Evolutionary conservation across 1,140 invertebrate species (phyloP), one percentile per base, ranked within the genome.

Genomic region (Sweltsa coloradensis): DNA sequence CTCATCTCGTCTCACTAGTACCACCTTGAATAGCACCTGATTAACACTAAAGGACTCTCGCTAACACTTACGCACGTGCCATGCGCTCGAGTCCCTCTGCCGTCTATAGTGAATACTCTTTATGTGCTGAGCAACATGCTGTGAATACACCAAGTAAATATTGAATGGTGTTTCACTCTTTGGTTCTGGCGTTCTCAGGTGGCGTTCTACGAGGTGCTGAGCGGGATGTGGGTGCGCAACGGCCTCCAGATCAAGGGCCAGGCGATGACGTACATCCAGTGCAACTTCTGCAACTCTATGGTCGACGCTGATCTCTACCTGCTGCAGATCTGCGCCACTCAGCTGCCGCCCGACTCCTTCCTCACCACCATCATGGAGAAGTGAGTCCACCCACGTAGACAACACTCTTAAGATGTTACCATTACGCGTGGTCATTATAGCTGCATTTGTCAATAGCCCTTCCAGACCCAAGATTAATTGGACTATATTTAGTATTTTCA

Each of bases 231-330:
- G 94, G 88, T 97, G 22, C 75, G 93, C 43, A 97, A 97, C 69
- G 95, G 94, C 1, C 71, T 96, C 1, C 94, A 97, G 73, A 97
- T 97, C 53, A 92, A 92, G 67, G 92, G 92, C 11, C 93, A 97
- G 69, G 92, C 93, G 4, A 97, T 97, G 90, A 97, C 94, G 16
- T 98, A 97, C 61, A 91, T 97, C 53, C 94, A 97, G 64, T 93
- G 89, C 49, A 95, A 97, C 69, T 97, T 97, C 68, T 96, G 91
- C 68, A 96, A 95, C 66, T 96, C 92, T 1, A 95, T 97, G 87
- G 87, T 94, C 0, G 94, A 97, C 69, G 87, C 93, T 56, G 94
- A 97, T 71, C 71, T 97, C 29, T 97, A 90, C 69, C 76, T 97
- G 39, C 63, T 95, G 45, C 90, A 94, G 76, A 77, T 97, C 16